Evolutionary conservation across 2,113 vertebrate genomes (phyloP).

Genomic region (Lophura nycthemera): DNA sequence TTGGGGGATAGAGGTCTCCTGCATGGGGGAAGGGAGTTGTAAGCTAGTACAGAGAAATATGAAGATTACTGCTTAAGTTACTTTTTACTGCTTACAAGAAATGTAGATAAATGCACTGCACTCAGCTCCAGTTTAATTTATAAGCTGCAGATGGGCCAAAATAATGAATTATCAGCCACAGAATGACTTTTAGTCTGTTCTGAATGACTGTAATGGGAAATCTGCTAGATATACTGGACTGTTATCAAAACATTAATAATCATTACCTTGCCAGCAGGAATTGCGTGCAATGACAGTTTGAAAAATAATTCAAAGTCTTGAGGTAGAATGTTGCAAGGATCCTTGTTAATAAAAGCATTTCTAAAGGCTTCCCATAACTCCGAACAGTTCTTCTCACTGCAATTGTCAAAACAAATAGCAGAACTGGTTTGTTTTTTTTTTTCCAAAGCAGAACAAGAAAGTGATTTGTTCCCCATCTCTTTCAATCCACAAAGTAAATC

Average conservation of each 20-base stretch:
- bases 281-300: slow-evolving; percentile 70
- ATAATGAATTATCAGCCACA: background rate
- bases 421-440: background rate
- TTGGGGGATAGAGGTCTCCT: background rate
- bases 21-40: background rate
- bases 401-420: slow-evolving; percentile 1
- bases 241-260: background rate
- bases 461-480: background rate
- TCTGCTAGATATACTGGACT: background rate
- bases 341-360: slow-evolving; percentile 74
- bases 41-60: background rate
- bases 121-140: background rate
- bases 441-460: background rate
- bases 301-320: slow-evolving; percentile 78
- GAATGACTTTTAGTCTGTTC: background rate
- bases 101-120: background rate
- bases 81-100: background rate
- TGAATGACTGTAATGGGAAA: background rate
- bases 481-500: background rate
- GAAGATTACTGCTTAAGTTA: background rate
- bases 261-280: slow-evolving; percentile 81
- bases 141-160: background rate
- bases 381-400: slow-evolving; percentile 81
- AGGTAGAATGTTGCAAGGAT: slow-evolving; percentile 78
- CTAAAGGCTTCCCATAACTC: slow-evolving; percentile 80